Conservation (phyloP, 2,113 vertebrate genomes). For the Tyto alba region DNA sequence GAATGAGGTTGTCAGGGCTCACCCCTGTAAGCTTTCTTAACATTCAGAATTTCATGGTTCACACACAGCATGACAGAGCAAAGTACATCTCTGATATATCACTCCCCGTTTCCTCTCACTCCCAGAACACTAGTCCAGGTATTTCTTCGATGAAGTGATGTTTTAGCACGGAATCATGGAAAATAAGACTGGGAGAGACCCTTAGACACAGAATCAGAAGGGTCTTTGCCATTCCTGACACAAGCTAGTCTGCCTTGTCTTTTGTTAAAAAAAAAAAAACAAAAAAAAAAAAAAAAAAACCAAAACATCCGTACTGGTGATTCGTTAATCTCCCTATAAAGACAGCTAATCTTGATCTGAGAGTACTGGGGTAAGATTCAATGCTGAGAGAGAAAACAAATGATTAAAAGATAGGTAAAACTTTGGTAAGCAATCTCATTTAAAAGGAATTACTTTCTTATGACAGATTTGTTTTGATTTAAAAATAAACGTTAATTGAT, state of each 20-base stretch:
- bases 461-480: not conserved
- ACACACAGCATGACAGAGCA: not conserved
- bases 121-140: not conserved
- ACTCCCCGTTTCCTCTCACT: not conserved
- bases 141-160: not conserved
- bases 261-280: not conserved
- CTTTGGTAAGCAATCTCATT: not conserved
- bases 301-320: not conserved
- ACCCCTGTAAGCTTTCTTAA: not conserved
- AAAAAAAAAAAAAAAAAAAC: not conserved
- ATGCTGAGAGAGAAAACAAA: not conserved
- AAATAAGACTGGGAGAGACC: not conserved
- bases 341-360: not conserved
- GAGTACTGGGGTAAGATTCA: not conserved
- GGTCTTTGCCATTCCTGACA: not conserved
- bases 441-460: not conserved
- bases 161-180: not conserved
- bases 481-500: not conserved
- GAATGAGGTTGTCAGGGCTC: not conserved
- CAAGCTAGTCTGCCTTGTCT: not conserved
- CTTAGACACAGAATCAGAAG: not conserved
- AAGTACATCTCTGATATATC: not conserved
- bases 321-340: not conserved
- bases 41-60: not conserved
- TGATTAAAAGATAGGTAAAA: not conserved